These are phyloP conservation scores for Enteromius treurensis DNA, from an alignment of 2,797 vertebrate species.

Conservation along the genomic window DNA sequence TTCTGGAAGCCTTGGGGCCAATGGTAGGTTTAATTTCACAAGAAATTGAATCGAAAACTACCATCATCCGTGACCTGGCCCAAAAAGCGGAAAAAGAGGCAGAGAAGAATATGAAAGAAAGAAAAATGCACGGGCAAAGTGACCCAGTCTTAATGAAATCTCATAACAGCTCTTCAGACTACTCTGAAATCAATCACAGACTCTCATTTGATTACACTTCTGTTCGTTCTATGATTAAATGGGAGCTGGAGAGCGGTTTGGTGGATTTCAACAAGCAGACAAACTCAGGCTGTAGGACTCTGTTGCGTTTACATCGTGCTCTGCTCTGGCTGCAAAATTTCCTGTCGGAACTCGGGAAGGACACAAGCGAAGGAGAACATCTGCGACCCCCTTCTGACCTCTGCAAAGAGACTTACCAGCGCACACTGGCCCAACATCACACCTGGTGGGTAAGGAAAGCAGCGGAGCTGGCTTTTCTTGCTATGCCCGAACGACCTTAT, in stretches of 20 bases:
- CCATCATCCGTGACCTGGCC: slow-evolving; percentile 78
- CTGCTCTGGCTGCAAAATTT: slow-evolving; percentile 87
- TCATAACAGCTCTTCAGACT: neutral
- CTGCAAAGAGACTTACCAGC: slow-evolving; percentile 83
- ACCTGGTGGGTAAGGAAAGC: slow-evolving; percentile 82
- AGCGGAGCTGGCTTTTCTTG: slow-evolving; percentile 82
- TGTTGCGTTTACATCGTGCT: slow-evolving; percentile 84
- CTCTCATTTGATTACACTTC: slow-evolving; percentile 72
- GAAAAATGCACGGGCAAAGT: neutral
- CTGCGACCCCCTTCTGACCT: slow-evolving; percentile 75
- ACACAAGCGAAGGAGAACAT: slow-evolving; percentile 51
- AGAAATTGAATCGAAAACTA: slow-evolving; percentile 82
- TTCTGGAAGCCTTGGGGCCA: slow-evolving; percentile 84
- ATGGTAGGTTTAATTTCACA: slow-evolving; percentile 85
- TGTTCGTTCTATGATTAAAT: slow-evolving; percentile 79
- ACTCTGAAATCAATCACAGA: neutral
- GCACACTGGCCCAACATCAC: slow-evolving; percentile 80
- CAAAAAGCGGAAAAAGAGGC: slow-evolving; percentile 54
- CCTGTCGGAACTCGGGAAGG: slow-evolving; percentile 77
- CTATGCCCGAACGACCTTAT: slow-evolving; percentile 79
- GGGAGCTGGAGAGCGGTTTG: slow-evolving; percentile 73
- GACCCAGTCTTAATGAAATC: neutral
- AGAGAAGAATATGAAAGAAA: neutral
- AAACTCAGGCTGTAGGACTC: slow-evolving; percentile 81
- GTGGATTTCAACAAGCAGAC: slow-evolving; percentile 74